Conservation (phyloP, 2,888 invertebrate genomes). For the Drosophila niveifrons region DNA sequence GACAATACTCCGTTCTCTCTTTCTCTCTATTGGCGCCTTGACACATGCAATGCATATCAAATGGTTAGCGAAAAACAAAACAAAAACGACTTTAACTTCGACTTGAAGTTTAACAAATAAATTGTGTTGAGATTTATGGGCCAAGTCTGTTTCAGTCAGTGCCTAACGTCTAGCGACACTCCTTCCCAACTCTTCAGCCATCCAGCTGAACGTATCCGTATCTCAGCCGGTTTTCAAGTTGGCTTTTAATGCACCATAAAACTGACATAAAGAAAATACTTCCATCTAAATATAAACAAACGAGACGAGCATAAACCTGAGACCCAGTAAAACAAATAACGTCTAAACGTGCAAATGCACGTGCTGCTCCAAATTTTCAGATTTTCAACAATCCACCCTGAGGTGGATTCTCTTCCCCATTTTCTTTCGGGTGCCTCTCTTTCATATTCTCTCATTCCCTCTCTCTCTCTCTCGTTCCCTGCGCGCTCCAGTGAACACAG, state of each 20-base stretch:
- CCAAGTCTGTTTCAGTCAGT: conserved; percentile 47
- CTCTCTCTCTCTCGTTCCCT: conserved; percentile 5
- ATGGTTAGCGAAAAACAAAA: conserved; percentile 35
- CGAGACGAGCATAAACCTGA: conserved; percentile 21
- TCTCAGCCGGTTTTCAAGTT: conserved; percentile 53
- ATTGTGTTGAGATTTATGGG: conserved; percentile 74
- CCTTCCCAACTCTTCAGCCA: conserved; percentile 18
- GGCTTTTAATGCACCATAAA: conserved; percentile 67
- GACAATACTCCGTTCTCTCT: conserved; percentile 14
- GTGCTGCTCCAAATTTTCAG: conserved; percentile 76
- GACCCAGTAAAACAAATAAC: conserved; percentile 40
- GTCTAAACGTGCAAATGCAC: conserved; percentile 75
- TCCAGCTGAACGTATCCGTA: conserved; percentile 1
- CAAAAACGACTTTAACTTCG: conserved; percentile 35
- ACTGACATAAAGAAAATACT: conserved; percentile 68
- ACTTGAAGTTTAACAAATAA: conserved; percentile 73
- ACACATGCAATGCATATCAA: conserved; percentile 74
- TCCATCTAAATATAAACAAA: conserved; percentile 79
- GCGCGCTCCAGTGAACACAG: conserved; percentile 66
- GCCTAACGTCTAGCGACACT: conserved; percentile 36
- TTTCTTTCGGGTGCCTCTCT: background rate
- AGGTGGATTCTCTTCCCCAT: conserved; percentile 13
- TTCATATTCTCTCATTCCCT: background rate
- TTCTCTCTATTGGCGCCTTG: conserved; percentile 43
- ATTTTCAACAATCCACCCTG: conserved; percentile 35